Percentiles rank a stretch among this genome's conserved stretches.
Evolutionary conservation across 2,888 invertebrate species (phyloP).

Genomic region (Xiphydria camelus): DNA sequence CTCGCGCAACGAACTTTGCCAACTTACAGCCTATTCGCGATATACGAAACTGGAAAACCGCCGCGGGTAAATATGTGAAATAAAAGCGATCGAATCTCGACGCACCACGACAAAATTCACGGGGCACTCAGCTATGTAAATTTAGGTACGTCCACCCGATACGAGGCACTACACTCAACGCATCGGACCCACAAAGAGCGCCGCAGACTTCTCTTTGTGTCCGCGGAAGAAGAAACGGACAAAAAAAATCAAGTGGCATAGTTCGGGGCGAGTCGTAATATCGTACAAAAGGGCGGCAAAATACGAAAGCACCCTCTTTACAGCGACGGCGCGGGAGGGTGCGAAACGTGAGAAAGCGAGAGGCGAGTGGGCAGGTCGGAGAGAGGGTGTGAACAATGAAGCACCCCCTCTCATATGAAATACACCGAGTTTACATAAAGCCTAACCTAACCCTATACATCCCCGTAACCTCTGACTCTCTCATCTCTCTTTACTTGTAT

Average conservation of each 20-base stretch:
- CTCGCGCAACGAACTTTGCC: too few relatives aligned
- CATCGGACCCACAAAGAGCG: too few relatives aligned
- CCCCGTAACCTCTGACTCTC: neutral
- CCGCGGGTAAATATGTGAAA: too few relatives aligned
- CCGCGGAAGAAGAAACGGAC: neutral
- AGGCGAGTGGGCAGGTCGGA: constrained; percentile 3
- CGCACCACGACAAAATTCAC: too few relatives aligned
- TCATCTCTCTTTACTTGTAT: too few relatives aligned
- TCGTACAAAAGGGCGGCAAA: constrained; percentile 15
- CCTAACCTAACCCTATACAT: constrained; percentile 5
- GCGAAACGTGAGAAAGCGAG: neutral
- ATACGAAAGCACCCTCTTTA: constrained; percentile 17
- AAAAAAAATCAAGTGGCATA: constrained; percentile 1
- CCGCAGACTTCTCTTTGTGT: constrained; percentile 1
- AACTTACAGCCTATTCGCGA: too few relatives aligned
- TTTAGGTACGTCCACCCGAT: too few relatives aligned
- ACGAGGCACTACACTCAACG: too few relatives aligned
- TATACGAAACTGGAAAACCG: too few relatives aligned
- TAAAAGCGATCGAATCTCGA: too few relatives aligned
- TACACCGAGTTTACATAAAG: constrained; percentile 15
- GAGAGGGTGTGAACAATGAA: constrained; percentile 14
- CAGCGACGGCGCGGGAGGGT: constrained; percentile 5
- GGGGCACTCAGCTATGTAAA: too few relatives aligned
- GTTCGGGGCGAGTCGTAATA: constrained; percentile 10
- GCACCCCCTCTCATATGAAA: constrained; percentile 9